Evolutionary conservation across 1,140 invertebrate species (phyloP).

Genomic region (Asobara japonica): DNA sequence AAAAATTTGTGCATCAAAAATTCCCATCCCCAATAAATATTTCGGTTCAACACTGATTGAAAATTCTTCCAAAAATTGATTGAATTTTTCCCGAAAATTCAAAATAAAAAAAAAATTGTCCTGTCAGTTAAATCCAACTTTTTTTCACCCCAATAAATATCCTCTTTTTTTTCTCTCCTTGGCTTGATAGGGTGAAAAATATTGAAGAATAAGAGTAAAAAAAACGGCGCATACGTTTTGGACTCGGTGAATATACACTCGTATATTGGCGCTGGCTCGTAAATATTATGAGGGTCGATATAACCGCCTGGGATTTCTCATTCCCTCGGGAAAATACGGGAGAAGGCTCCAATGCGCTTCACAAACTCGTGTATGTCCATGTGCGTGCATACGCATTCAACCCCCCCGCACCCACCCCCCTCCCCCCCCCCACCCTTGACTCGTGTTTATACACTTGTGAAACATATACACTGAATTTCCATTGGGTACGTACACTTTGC

Average conservation of each 20-base stretch:
- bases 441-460: background rate
- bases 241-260: slow-evolving; percentile 22
- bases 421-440: background rate
- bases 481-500: slow-evolving; percentile 4
- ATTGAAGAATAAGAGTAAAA: slow-evolving; percentile 10
- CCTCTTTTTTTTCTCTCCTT: background rate
- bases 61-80: background rate
- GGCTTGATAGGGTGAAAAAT: slow-evolving; percentile 19
- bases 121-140: no score
- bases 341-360: slow-evolving; percentile 11
- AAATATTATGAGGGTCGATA: slow-evolving; percentile 64
- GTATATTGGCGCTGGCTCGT: slow-evolving; percentile 49
- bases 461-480: slow-evolving; percentile 10
- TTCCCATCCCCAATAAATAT: no score
- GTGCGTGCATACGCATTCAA: slow-evolving; percentile 14
- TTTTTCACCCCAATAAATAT: background rate
- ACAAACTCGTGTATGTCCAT: slow-evolving; percentile 3
- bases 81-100: background rate
- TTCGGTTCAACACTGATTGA: no score
- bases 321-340: slow-evolving; percentile 43
- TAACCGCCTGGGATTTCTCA: slow-evolving; percentile 60
- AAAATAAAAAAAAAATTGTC: no score
- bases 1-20: no score
- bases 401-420: no score
- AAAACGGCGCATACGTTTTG: background rate